phyloP scores from a whole-genome alignment of 1,140 invertebrate genomes.

The Lordiphosa clarofinis region DNA sequence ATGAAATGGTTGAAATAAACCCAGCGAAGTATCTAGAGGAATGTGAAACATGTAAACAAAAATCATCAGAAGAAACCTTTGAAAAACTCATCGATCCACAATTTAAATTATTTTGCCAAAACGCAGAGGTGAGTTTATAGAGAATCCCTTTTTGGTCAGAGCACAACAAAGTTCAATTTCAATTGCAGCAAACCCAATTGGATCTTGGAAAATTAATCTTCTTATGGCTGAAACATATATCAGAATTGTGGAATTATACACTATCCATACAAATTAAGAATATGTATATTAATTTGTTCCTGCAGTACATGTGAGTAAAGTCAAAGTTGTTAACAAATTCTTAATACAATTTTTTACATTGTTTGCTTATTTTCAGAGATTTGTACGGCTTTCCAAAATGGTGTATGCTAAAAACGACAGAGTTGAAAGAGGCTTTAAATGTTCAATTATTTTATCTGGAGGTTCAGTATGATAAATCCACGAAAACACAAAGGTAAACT shows the following conservation, averaged over 20 bases:
- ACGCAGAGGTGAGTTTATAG: no score
- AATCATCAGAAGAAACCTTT: no score
- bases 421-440: background rate
- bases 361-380: background rate
- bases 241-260: background rate
- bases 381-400: background rate
- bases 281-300: background rate
- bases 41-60: no score
- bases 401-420: background rate
- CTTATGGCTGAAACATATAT: constrained; percentile 1
- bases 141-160: background rate
- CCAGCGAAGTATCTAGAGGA: no score
- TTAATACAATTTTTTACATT: no score
- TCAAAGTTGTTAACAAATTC: no score
- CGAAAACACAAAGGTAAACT: background rate
- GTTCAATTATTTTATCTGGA: constrained; percentile 1
- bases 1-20: no score
- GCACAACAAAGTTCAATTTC: background rate
- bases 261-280: background rate
- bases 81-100: no score
- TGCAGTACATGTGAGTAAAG: constrained; percentile 1
- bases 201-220: constrained; percentile 2
- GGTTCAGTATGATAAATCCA: constrained; percentile 3
- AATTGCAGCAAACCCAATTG: background rate
- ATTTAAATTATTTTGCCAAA: no score